Base-by-base conservation (phyloP, 2,888 invertebrate genomes). In the Cenopis cana region DNA sequence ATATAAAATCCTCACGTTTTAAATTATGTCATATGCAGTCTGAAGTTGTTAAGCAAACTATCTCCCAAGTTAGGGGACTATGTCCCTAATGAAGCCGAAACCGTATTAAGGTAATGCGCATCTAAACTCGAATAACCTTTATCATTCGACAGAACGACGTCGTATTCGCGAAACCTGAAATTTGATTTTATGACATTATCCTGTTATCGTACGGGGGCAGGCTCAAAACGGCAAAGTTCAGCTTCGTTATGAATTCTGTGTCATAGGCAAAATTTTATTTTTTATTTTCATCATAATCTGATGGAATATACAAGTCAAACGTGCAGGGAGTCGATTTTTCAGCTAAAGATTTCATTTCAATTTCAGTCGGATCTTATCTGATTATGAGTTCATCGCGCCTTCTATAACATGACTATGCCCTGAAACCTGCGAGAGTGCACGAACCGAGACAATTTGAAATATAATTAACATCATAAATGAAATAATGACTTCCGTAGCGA, bases 141-240 rank as follows among this genome's bases (percentile, higher is more conserved):
- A 66, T 74, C 73, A 70, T 74, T 74, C 62, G 52, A 54, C 70
- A 54, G 69, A 74, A 76, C 72, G 75, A 72, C 73, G 71, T 69
- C 74, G 65, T 74, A 74, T 74, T 73, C 74, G 66, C 55, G 67
- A 71, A 67, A 74, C 59, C 71, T 66, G 66, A 72, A 71, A 71
- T 68, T 76, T 66, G 73, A 74, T 75, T 74, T 75, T 75, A 76
- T 73, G 75, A 72, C 73, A 71, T 75, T 73, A 75, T 76, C 73
- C 71, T 69, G 76, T 75, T 76, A 76, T 76, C 76, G 62, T 71
- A 41, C 49, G 50, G 66, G 24, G 70, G 71, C 76, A 76, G 75
- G 76, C 74, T 74, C 66, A 67, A 74, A 73, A 61, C 64, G 65
- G 49, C 64, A 49, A 65, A 65, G 38, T 74, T 73, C 64, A 64